A percentile compares a stretch with the other conserved stretches of the same genome.
These are phyloP conservation scores for Lochmaea capreae DNA, from an alignment of 2,888 invertebrate species.

Conservation along the genomic window DNA sequence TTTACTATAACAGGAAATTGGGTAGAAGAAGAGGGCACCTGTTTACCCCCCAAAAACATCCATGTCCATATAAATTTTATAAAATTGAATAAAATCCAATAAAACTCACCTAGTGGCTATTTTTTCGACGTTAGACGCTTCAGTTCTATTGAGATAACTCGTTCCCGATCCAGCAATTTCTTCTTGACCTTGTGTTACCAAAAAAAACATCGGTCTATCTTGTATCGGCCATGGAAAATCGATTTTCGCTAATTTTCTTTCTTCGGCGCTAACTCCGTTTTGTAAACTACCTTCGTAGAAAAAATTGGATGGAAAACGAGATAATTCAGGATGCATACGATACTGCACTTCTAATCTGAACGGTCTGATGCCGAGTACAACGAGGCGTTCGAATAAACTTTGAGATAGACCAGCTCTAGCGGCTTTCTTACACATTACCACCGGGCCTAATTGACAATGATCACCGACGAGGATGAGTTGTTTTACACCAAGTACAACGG, in stretches of 20 bases:
- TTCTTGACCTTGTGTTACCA: conserved; percentile 97
- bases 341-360: conserved; percentile 98
- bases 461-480: conserved; percentile 98
- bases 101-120: conserved; percentile 78
- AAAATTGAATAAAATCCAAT: too few species aligned
- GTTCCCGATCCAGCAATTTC: conserved; percentile 99
- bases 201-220: conserved; percentile 99
- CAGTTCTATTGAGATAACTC: conserved; percentile 97
- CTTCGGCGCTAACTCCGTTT: conserved; percentile 98
- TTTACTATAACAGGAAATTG: too few species aligned
- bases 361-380: conserved; percentile 96
- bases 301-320: conserved; percentile 98
- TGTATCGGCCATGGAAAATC: conserved; percentile 98
- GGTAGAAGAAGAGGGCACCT: too few species aligned
- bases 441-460: conserved; percentile 98
- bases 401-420: conserved; percentile 97
- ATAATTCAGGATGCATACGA: conserved; percentile 98
- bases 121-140: conserved; percentile 98
- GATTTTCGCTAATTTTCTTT: conserved; percentile 87
- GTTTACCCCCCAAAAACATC: too few species aligned
- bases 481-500: conserved; percentile 96
- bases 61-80: too few species aligned
- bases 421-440: conserved; percentile 99
- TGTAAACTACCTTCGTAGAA: conserved; percentile 99
- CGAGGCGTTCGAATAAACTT: conserved; percentile 95